These are phyloP conservation scores for Schlechtendalia chinensis DNA, from an alignment of 1,140 invertebrate species.

Conservation along the genomic window DNA sequence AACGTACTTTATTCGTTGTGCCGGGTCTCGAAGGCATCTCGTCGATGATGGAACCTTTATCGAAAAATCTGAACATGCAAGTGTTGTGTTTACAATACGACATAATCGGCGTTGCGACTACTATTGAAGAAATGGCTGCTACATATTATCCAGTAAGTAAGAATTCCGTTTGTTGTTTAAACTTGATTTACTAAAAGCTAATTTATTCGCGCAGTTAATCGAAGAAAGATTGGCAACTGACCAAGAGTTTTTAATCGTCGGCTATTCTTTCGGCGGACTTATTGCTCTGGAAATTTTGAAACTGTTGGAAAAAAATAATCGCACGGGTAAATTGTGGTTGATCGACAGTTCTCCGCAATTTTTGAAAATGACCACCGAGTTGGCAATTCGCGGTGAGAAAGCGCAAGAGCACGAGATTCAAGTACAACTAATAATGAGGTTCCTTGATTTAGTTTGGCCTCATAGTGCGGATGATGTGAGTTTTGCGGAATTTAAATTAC, in stretches of 20 bases:
- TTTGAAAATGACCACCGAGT: conserved; percentile 53
- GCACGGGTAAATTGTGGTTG: conserved; percentile 55
- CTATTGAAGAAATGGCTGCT: conserved; percentile 55
- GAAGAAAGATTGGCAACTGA: conserved; percentile 53
- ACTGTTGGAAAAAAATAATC: conserved; percentile 62
- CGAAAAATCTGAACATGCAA: conserved; percentile 63
- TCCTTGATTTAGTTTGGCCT: conserved; percentile 52
- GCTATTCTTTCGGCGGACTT: conserved; percentile 68
- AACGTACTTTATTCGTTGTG: conserved; percentile 65
- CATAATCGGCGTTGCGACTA: conserved; percentile 54
- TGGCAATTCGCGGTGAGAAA: conserved; percentile 45
- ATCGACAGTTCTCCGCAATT: conserved; percentile 58
- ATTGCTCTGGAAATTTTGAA: conserved; percentile 61
- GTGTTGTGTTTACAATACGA: conserved; percentile 68
- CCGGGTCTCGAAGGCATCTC: conserved; percentile 76
- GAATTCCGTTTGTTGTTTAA: background rate
- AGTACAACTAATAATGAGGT: conserved; percentile 52
- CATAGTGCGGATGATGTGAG: conserved; percentile 51
- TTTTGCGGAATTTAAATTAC: background rate
- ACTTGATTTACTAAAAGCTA: background rate
- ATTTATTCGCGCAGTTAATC: conserved; percentile 26
- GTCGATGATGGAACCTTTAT: conserved; percentile 62
- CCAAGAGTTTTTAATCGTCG: conserved; percentile 62
- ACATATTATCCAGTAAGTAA: conserved; percentile 56
- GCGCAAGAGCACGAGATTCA: conserved; percentile 51